Evolutionary conservation across 2,113 vertebrate genomes (phyloP).

Genomic region (Tetrax tetrax): DNA sequence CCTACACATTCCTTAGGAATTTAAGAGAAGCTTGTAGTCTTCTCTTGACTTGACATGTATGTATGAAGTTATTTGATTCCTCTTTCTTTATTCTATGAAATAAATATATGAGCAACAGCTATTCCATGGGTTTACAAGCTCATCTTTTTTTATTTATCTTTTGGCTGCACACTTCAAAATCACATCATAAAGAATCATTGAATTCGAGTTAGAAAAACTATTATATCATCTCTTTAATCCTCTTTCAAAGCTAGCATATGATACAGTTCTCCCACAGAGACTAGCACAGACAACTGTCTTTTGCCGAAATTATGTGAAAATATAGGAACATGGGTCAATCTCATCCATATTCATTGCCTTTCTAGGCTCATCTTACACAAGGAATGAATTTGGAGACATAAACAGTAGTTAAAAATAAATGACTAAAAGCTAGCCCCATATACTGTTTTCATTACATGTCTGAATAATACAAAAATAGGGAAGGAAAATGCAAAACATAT

Average conservation of each 20-base stretch:
- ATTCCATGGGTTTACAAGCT: neutral
- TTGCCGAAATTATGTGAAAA: conserved; percentile 40
- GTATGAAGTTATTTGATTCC: neutral
- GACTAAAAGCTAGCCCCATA: neutral
- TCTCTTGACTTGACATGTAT: neutral
- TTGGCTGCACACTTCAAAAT: conserved; percentile 11
- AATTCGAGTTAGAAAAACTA: conserved; percentile 21
- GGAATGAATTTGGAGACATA: conserved; percentile 46
- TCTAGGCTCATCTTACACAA: conserved; percentile 19
- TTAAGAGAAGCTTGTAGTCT: neutral
- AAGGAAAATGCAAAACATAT: conserved; percentile 52
- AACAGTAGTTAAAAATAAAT: conserved; percentile 64
- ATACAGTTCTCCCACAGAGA: neutral
- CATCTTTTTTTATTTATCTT: conserved; percentile 3
- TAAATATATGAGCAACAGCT: neutral
- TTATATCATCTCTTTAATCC: conserved; percentile 41
- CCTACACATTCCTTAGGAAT: neutral
- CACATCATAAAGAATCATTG: neutral
- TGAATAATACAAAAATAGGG: conserved; percentile 10
- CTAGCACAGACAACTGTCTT: conserved; percentile 10
- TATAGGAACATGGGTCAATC: conserved; percentile 14
- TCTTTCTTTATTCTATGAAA: neutral
- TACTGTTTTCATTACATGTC: conserved; percentile 45
- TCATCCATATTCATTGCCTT: conserved; percentile 32
- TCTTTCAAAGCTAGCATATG: conserved; percentile 23